Base-by-base conservation (phyloP, 2,888 invertebrate species). In the Hypolimnas misippus region DNA sequence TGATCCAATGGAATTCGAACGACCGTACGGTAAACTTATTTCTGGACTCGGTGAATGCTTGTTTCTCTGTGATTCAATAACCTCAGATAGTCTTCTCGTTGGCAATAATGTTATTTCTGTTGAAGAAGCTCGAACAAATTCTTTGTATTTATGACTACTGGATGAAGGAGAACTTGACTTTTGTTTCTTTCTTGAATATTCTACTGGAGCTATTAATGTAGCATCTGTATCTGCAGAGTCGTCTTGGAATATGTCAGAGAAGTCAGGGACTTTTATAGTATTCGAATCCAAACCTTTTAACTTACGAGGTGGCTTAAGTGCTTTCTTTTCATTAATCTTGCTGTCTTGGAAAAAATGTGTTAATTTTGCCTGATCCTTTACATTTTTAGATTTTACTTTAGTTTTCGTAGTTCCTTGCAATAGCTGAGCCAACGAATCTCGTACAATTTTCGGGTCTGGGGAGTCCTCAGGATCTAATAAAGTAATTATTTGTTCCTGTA, bases 401-500 rank as follows among this genome's bases (percentile, higher is more conserved):
- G 76, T 77, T 46, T 78, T 85, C 1, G 79, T 69, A 7, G 74
- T 72, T 0, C 88, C 89, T 69, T 84, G 82, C 0, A 90, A 76
- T 0, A 89, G 72, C 35, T 83, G 81, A 0, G 82, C 78, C 29
- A 90, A 65, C 0, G 90, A 86, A 5, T 84, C 76, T 19, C 87
- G 74, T 0, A 88, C 66, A 10, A 82, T 65, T 21, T 66, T 68
- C 0, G 87, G 87, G 65, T 89, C 86, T 0, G 89, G 85, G 0
- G 88, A 76, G 35, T 89, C 88, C 0, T 88, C 87, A 0, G 86
- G 83, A 31, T 89, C 87, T 3, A 90, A 69, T 1, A 91, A 65
- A 0, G 87, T 85, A 8, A 89, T 72, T 52, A 91, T 89, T 70
- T 89, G 84, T 44, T 89, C 84, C 61, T 88, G 89, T n/a, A 90